Conservation (phyloP, 2,888 invertebrate species). For the Agrilus mali region DNA sequence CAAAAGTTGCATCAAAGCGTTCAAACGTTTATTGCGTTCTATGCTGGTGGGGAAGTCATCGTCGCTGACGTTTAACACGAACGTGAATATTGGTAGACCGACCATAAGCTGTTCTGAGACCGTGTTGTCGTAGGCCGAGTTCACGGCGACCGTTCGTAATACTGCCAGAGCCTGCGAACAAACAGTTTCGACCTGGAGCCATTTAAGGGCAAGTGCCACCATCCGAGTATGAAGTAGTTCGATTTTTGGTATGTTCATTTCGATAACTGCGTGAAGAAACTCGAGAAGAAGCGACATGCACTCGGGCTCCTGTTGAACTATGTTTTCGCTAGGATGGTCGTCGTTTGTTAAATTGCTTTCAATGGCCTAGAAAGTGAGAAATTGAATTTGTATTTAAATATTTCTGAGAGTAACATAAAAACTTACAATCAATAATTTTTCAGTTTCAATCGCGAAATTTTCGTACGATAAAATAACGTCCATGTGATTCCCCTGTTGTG, state of each 20-base stretch:
- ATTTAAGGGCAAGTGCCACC: constrained; percentile 34
- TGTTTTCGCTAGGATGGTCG: constrained; percentile 14
- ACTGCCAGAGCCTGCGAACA: constrained; percentile 34
- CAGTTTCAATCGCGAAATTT: constrained; percentile 29
- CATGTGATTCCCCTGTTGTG: constrained; percentile 24
- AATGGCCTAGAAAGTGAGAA: constrained; percentile 17
- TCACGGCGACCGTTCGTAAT: constrained; percentile 31
- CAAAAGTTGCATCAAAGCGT: constrained; percentile 37
- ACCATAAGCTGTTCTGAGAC: constrained; percentile 24
- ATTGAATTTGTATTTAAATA: not conserved
- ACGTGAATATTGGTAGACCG: constrained; percentile 33
- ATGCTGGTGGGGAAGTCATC: constrained; percentile 18
- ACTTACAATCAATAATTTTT: constrained; percentile 28
- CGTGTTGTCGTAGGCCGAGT: constrained; percentile 18
- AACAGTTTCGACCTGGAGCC: constrained; percentile 35
- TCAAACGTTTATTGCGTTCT: constrained; percentile 31
- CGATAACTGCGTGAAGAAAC: constrained; percentile 36
- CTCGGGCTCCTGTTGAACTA: constrained; percentile 29
- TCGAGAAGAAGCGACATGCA: constrained; percentile 38
- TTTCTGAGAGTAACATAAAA: too few relatives aligned
- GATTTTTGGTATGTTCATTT: constrained; percentile 32
- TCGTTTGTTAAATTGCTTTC: constrained; percentile 18
- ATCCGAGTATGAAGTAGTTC: constrained; percentile 31
- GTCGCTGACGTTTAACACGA: constrained; percentile 29
- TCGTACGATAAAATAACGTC: constrained; percentile 16